phyloP scores from a whole-genome alignment of 2,113 vertebrate genomes.

The Turnix velox region DNA sequence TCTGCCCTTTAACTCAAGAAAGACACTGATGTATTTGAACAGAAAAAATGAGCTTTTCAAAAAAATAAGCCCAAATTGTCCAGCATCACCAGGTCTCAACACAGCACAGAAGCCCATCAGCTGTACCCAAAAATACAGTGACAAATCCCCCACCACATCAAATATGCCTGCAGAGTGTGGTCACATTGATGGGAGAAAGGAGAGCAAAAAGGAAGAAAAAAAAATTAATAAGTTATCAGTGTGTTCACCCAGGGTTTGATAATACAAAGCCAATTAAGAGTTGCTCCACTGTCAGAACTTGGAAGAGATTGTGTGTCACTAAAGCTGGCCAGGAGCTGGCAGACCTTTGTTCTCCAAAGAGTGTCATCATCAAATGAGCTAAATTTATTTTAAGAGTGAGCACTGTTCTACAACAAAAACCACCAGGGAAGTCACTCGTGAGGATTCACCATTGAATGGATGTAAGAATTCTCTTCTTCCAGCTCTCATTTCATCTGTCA shows the following conservation, averaged over 20 bases:
- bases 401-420: neutral
- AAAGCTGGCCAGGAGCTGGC: neutral
- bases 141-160: neutral
- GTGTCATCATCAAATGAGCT: neutral
- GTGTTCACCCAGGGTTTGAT: neutral
- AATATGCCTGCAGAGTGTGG: neutral
- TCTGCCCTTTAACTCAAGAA: neutral
- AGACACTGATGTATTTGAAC: neutral
- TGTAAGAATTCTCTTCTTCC: neutral
- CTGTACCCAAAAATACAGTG: neutral
- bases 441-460: neutral
- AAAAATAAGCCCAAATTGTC: neutral
- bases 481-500: neutral
- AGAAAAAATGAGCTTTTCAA: neutral
- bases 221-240: neutral
- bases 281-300: neutral
- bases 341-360: neutral
- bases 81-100: neutral
- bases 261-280: neutral
- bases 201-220: neutral
- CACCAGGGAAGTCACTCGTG: neutral
- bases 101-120: neutral
- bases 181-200: neutral
- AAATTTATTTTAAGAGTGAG: neutral
- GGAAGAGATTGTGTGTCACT: neutral